These are phyloP conservation scores for Indicator maculatus DNA, from an alignment of 2,113 vertebrate genomes.

Conservation along the genomic window DNA sequence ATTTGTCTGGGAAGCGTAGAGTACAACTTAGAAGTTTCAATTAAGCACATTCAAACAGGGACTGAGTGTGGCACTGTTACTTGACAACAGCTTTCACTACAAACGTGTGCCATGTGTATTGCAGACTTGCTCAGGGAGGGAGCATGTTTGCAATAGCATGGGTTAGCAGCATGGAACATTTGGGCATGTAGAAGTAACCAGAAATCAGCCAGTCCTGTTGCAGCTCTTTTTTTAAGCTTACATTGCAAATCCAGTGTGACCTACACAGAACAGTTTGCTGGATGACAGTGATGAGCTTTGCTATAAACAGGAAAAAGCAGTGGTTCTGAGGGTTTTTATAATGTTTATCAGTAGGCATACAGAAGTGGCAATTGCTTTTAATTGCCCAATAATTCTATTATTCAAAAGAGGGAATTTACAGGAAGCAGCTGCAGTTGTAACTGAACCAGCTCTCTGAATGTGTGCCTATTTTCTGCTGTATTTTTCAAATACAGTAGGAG, in stretches of 20 bases:
- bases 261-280: not conserved
- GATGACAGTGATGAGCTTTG: constrained; percentile 8
- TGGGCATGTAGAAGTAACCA: not conserved
- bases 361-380: constrained; percentile 63
- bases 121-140: not conserved
- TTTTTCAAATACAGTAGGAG: constrained; percentile 30
- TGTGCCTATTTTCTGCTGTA: constrained; percentile 38
- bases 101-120: not conserved
- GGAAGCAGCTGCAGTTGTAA: constrained; percentile 63
- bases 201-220: not conserved
- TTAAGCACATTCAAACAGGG: fast-evolving
- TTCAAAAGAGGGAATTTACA: constrained; percentile 61
- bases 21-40: fast-evolving
- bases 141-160: not conserved
- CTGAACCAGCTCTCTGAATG: constrained; percentile 49
- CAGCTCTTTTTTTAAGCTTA: constrained; percentile 3
- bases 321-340: constrained; percentile 44
- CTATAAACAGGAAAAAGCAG: constrained; percentile 33
- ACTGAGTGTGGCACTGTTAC: not conserved
- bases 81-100: not conserved
- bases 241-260: not conserved
- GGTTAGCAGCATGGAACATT: not conserved
- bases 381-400: constrained; percentile 64
- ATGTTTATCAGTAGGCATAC: constrained; percentile 61
- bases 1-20: fast-evolving